Conservation (phyloP, 2,888 invertebrate species). For the Scaptodrosophila latifasciaeformis region DNA sequence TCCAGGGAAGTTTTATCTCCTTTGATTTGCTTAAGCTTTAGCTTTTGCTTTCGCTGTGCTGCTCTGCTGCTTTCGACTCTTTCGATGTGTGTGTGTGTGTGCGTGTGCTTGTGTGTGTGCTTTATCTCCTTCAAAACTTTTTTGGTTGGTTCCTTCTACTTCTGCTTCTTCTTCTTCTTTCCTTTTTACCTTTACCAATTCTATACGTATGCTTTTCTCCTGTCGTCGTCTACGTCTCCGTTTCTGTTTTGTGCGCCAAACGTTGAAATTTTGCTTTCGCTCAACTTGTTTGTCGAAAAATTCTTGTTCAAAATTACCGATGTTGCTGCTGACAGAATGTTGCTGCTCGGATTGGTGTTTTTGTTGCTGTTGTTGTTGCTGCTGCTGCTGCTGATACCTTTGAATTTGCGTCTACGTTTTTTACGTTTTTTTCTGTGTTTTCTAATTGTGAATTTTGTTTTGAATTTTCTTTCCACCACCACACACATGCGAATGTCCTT, state of each 20-base stretch:
- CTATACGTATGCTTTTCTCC: slow-evolving; percentile 18
- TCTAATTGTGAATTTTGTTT: slow-evolving; percentile 74
- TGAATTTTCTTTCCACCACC: slow-evolving; percentile 74
- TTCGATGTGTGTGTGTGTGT: slow-evolving; percentile 1
- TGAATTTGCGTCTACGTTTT: slow-evolving; percentile 71
- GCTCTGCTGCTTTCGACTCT: no score
- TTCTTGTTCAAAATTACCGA: slow-evolving; percentile 55
- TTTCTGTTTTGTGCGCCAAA: slow-evolving; percentile 61
- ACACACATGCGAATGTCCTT: slow-evolving; percentile 74
- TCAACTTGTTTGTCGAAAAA: slow-evolving; percentile 61
- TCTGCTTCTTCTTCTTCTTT: slow-evolving; percentile 9
- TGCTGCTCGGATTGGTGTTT: slow-evolving; percentile 16
- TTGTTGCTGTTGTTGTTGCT: slow-evolving; percentile 21
- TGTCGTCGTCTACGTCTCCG: slow-evolving; percentile 14
- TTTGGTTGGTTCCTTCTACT: slow-evolving; percentile 13
- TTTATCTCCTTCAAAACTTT: not conserved
- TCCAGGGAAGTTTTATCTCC: no score
- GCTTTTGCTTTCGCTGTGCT: no score
- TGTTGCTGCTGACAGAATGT: slow-evolving; percentile 42
- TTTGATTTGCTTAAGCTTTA: no score
- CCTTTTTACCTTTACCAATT: not conserved
- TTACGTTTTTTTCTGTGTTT: slow-evolving; percentile 73
- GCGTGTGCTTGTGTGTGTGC: not conserved
- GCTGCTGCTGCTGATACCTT: slow-evolving; percentile 29
- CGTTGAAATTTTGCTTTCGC: slow-evolving; percentile 70